Evolutionary conservation across 2,797 vertebrate species (phyloP), one percentile per base, ranked within the genome.

Genomic region (Knipowitschia caucasica): DNA sequence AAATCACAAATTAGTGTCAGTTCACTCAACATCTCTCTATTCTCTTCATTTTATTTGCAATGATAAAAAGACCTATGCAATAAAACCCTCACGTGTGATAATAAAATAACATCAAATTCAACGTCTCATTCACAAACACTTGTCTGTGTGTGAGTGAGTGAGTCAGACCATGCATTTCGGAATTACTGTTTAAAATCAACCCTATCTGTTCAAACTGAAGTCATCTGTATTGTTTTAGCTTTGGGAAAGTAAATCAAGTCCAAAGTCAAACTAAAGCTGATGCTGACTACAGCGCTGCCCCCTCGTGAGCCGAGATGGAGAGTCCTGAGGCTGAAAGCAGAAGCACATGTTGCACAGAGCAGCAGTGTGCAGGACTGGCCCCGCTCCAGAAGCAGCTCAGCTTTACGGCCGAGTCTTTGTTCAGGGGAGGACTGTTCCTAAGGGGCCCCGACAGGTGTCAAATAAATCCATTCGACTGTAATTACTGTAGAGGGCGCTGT

Each of bases 401-500:
- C 25, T 43, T 33, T 15, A 34, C 14, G n/a, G 15, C 15, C 11
- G 1, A 47, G 26, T 14, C 36, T 21, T 62, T 50, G 31, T 23
- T 26, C 23, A 47, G 15, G 25, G 23, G 46, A 7, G 33, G 15
- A 40, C 59, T 47, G 63, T 17, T 4, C 61, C 39, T 8, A 7
- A 3, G 21, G 38, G 55, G 36, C 3, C 26, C 4, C 15, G 3
- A 51, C 39, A 54, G 23, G 11, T 40, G 17, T 26, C 8, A 23
- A 4, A 20, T 50, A 26, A 45, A 30, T 50, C 23, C 15, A 17
- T 17, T 24, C 44, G 18, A 46, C 53, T 57, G 43, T 51, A 29
- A 47, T 57, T 35, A 56, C 23, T 56, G 33, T 35, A 40, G 52
- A 53, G 47, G 30, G 49, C 43, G 57, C 50, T 44, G 47, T 51